phyloP scores from a whole-genome alignment of 2,888 invertebrate species.

The Pammene aurita region DNA sequence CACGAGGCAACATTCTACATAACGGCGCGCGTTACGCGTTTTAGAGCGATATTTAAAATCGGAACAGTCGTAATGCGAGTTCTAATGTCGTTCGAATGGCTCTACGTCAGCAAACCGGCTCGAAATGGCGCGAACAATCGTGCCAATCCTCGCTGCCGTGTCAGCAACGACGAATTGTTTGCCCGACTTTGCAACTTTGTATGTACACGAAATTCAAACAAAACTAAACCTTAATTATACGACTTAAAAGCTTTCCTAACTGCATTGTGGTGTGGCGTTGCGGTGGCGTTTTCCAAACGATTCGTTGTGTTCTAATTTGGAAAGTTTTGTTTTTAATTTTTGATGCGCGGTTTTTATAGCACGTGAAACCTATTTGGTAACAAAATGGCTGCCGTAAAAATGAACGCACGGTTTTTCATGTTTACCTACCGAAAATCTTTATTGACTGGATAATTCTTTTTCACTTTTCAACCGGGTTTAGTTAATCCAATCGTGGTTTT shows the following conservation, averaged over 20 bases:
- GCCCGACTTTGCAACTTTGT: conserved; percentile 21
- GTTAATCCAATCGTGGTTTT: neutral
- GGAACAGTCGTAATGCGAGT: conserved; percentile 35
- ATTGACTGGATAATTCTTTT: neutral
- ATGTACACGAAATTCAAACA: neutral
- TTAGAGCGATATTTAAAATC: conserved; percentile 34
- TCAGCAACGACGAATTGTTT: conserved; percentile 42
- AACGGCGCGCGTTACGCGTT: conserved; percentile 15
- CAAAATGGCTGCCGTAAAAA: conserved; percentile 29
- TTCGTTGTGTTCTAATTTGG: conserved; percentile 38
- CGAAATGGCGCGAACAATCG: conserved; percentile 45
- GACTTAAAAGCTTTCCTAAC: neutral
- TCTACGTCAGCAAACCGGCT: conserved; percentile 32
- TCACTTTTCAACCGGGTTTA: neutral
- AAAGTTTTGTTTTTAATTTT: conserved; percentile 32
- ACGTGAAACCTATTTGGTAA: conserved; percentile 13
- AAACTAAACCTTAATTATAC: conserved; percentile 7
- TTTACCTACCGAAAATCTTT: neutral
- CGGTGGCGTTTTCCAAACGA: conserved; percentile 39
- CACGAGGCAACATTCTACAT: conserved; percentile 19
- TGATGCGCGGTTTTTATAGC: conserved; percentile 28
- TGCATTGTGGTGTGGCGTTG: neutral
- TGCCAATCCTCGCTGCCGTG: conserved; percentile 42
- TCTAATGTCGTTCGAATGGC: conserved; percentile 41
- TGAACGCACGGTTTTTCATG: neutral